Evolutionary conservation across 2,888 invertebrate genomes (phyloP).

Genomic region (Metellina segmentata): DNA sequence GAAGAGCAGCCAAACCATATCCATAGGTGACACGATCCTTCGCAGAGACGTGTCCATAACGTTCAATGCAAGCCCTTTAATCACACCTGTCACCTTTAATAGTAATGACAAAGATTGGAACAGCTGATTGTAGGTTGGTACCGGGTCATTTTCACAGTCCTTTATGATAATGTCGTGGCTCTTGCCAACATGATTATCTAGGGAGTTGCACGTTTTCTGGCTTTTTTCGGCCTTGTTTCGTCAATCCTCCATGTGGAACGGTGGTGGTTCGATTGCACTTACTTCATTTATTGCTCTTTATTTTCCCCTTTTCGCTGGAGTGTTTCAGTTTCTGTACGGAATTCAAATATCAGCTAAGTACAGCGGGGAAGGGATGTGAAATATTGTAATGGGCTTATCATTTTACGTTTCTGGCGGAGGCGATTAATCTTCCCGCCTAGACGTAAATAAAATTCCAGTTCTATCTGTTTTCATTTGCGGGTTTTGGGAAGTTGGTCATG

Average conservation of each 20-base stretch:
- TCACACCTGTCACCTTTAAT: slow-evolving; percentile 69
- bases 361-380: background rate
- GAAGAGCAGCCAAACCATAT: slow-evolving; percentile 56
- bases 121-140: slow-evolving; percentile 64
- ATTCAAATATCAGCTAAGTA: slow-evolving; percentile 11
- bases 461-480: background rate
- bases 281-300: background rate
- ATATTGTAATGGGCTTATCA: slow-evolving; percentile 38
- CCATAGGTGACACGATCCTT: slow-evolving; percentile 44
- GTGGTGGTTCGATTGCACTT: background rate
- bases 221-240: slow-evolving; percentile 46
- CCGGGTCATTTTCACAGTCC: slow-evolving; percentile 60
- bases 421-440: background rate
- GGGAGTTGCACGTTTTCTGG: slow-evolving; percentile 26
- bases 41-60: slow-evolving; percentile 40
- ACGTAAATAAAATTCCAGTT: background rate
- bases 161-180: slow-evolving; percentile 60
- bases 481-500: background rate
- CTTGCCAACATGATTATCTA: slow-evolving; percentile 71
- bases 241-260: slow-evolving; percentile 55
- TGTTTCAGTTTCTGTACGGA: slow-evolving; percentile 9
- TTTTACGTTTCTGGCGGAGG: background rate
- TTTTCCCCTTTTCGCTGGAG: background rate
- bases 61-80: slow-evolving; percentile 55
- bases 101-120: slow-evolving; percentile 70